These are phyloP conservation scores for Phoeniculus purpureus DNA, from an alignment of 2,797 vertebrate species.

Conservation along the genomic window DNA sequence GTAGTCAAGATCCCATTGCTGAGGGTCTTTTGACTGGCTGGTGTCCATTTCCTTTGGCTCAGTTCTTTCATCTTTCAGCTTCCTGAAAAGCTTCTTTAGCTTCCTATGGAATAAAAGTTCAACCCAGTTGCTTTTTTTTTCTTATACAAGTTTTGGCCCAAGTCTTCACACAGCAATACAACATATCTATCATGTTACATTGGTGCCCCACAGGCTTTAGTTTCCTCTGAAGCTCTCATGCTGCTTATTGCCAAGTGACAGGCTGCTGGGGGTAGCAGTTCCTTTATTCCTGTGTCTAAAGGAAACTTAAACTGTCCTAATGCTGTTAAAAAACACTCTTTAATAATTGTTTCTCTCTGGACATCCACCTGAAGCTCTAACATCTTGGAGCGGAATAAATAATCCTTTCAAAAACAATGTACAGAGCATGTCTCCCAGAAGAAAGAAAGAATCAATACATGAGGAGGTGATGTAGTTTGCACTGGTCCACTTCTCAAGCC, in stretches of 20 bases:
- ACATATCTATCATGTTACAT: background rate
- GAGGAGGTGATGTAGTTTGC: background rate
- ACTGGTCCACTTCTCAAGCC: too few relatives aligned
- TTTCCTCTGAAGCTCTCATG: background rate
- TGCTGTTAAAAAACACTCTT: background rate
- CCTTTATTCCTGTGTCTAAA: background rate
- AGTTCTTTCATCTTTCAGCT: slow-evolving; percentile 86
- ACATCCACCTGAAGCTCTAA: background rate
- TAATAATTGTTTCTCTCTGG: background rate
- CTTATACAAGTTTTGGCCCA: background rate
- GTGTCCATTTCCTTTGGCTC: slow-evolving; percentile 77
- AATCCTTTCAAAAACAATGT: background rate
- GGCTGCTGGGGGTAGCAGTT: background rate
- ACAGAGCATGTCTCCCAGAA: background rate
- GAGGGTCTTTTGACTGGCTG: slow-evolving; percentile 79
- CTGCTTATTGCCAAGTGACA: background rate
- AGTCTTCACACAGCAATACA: background rate
- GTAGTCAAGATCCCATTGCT: slow-evolving; percentile 92
- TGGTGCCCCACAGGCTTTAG: background rate
- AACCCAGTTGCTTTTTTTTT: background rate
- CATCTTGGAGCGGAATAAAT: background rate
- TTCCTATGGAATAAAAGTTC: slow-evolving; percentile 72
- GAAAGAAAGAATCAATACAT: background rate
- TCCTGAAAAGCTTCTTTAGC: slow-evolving; percentile 85
- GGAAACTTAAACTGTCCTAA: background rate